Conservation (phyloP, 2,888 invertebrate species). For the Cosmorhoe ocellata region DNA sequence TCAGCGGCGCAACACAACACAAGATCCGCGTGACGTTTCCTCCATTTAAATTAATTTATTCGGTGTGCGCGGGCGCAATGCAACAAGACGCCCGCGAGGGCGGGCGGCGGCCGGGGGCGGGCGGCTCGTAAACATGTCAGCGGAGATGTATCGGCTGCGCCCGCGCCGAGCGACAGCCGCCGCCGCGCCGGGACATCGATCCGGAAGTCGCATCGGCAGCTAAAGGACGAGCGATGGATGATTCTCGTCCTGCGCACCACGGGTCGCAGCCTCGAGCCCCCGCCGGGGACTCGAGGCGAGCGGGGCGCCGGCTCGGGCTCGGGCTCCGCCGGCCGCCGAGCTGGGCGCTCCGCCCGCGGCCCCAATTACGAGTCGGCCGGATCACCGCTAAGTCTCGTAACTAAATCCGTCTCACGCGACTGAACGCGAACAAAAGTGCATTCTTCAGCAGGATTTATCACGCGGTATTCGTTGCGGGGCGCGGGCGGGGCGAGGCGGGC, state of each 20-base stretch:
- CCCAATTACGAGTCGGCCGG: constrained; percentile 11
- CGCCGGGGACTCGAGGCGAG: too few relatives aligned
- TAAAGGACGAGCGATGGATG: background rate
- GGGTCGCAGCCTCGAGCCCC: too few relatives aligned
- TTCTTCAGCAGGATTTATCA: constrained; percentile 60
- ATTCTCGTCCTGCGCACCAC: background rate
- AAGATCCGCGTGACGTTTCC: constrained; percentile 39
- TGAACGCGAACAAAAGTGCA: constrained; percentile 34
- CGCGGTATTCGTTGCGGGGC: constrained; percentile 48
- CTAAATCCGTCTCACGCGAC: constrained; percentile 10
- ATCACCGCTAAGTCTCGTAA: constrained; percentile 2
- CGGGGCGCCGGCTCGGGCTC: too few relatives aligned
- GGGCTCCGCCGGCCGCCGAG: too few relatives aligned
- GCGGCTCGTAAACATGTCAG: constrained; percentile 66
- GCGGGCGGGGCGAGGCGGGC: constrained; percentile 26
- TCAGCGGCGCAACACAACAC: constrained; percentile 26
- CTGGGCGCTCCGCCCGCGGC: constrained; percentile 10
- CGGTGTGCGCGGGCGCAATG: constrained; percentile 48
- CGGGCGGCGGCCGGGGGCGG: constrained; percentile 29
- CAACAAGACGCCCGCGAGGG: constrained; percentile 39
- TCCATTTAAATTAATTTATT: constrained; percentile 67
- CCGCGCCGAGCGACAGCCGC: constrained; percentile 31
- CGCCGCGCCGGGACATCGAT: background rate
- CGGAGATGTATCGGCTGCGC: constrained; percentile 50
- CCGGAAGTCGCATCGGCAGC: constrained; percentile 8